Evolutionary conservation across 64 coral and sea anemone genomes (phyloP).

Genomic region (Anthopleura sola): DNA sequence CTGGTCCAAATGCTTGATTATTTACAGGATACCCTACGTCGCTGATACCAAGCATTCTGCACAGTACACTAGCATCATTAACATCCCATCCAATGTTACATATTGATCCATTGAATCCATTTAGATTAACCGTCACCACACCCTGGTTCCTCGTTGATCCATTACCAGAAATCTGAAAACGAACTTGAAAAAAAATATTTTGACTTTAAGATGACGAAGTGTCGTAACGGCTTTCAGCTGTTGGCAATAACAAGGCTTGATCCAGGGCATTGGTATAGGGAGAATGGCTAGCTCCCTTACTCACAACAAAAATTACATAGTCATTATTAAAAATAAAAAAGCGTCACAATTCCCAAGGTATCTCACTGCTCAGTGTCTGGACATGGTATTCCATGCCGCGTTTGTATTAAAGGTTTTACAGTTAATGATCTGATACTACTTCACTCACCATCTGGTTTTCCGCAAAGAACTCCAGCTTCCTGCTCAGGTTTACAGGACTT

Average conservation of each 20-base stretch:
- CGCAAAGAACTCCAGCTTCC: conserved; percentile 51
- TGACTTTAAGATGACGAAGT: background rate
- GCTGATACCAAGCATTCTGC: conserved; percentile 20
- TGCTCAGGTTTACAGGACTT: background rate
- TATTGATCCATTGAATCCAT: conserved; percentile 35
- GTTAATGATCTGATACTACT: too few species aligned
- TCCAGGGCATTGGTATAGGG: too few species aligned
- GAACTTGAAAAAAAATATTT: conserved; percentile 9
- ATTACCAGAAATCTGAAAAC: background rate
- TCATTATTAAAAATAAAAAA: too few species aligned
- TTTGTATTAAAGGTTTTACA: too few species aligned
- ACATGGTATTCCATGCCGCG: too few species aligned
- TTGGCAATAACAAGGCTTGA: background rate
- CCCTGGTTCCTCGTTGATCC: conserved; percentile 28
- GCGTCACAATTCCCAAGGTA: too few species aligned
- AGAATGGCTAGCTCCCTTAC: too few species aligned
- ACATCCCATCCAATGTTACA: conserved; percentile 22
- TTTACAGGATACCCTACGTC: conserved; percentile 8
- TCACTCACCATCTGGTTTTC: conserved; percentile 19
- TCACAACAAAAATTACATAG: too few species aligned
- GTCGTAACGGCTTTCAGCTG: background rate
- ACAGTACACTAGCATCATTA: conserved; percentile 37
- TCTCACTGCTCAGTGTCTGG: too few species aligned
- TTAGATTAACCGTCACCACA: conserved; percentile 13
- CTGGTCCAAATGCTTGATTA: conserved; percentile 11